Base-by-base conservation (phyloP, 2,113 vertebrate species). In the Prunella fulvescens region DNA sequence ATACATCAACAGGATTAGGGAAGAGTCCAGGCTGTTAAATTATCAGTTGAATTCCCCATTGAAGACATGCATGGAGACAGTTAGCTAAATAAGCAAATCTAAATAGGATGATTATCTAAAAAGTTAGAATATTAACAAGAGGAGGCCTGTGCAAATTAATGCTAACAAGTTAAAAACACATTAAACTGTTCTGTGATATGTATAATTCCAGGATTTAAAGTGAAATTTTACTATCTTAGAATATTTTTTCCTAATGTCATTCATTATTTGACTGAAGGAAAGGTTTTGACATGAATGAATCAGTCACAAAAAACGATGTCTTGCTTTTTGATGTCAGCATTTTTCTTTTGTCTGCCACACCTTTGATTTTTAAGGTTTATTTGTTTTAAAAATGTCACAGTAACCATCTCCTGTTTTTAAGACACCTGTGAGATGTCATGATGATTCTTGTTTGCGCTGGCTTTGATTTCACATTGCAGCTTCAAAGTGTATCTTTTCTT, bases 11-110 rank as follows among this genome's bases (percentile, higher is more conserved):
- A 93, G 50, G 72, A 91, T 95, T 95, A 94, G 47, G 53, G 60
- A 81, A 90, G 12, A 95, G 50, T 81, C 67, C 56, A 85, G 19
- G 54, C 31, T 82, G 35, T 88, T 94, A 95, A 93, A 95, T 94
- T 90, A 92, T 45, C 42, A 54, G 51, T 51, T 58, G 94, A 93
- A 95, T 95, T 96, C 94, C 51, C 86, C 40, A 78, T 24, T 94
- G 58, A 97, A 95, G 58, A 67, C 73, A 42, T 69, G 7, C 37
- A 65, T 33, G 51, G 37, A 79, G 54, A 17, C 76, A 87, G 64
- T 93, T 81, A 95, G 74, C 64, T 94, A n/a, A 90, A 92, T 79
- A 95, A 97, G 64, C 60, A 97, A 95, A 93, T 92, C 44, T 92
- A 95, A 97, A 81, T 42, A 86, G 66, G 20, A 86, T 56, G 15